A percentile compares a stretch with the other conserved stretches of the same genome.
Conservation (phyloP, 2,113 vertebrate species). For the Myanophis thanlyinensis region DNA sequence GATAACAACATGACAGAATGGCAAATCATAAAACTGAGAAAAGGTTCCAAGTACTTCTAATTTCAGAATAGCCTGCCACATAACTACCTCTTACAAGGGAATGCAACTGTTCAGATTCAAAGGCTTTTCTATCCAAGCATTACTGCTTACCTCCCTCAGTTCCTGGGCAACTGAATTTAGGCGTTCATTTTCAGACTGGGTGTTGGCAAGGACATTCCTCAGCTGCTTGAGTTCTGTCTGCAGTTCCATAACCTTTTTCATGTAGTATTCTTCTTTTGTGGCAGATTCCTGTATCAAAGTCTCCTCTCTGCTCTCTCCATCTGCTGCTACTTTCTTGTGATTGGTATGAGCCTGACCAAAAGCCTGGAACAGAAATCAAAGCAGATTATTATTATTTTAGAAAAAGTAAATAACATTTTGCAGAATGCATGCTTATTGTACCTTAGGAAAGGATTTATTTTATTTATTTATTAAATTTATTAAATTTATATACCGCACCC, state of each 20-base stretch:
- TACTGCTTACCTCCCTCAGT: constrained; percentile 83
- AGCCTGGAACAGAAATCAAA: constrained; percentile 73
- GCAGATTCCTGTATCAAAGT: constrained; percentile 95
- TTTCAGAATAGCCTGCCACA: neutral
- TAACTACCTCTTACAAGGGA: neutral
- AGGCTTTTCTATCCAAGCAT: neutral
- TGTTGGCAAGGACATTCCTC: constrained; percentile 81
- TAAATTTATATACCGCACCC: too few species aligned
- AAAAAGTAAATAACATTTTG: neutral
- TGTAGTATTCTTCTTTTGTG: constrained; percentile 94
- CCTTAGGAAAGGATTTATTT: too few species aligned
- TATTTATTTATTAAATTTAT: too few species aligned
- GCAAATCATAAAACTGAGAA: neutral
- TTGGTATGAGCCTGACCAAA: constrained; percentile 94
- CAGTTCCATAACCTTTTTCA: constrained; percentile 90
- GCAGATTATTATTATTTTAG: neutral
- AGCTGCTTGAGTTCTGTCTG: constrained; percentile 92
- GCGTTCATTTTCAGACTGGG: constrained; percentile 89
- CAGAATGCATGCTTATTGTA: neutral
- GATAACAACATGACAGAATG: neutral
- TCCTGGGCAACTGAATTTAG: constrained; percentile 85
- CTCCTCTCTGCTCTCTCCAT: constrained; percentile 96
- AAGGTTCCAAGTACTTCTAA: neutral
- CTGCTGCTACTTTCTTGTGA: constrained; percentile 95
- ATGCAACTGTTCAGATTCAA: neutral